A percentile compares a stretch with the other conserved stretches of the same genome.
These are phyloP conservation scores for Lycia hirtaria DNA, from an alignment of 2,888 invertebrate genomes.

Conservation along the genomic window DNA sequence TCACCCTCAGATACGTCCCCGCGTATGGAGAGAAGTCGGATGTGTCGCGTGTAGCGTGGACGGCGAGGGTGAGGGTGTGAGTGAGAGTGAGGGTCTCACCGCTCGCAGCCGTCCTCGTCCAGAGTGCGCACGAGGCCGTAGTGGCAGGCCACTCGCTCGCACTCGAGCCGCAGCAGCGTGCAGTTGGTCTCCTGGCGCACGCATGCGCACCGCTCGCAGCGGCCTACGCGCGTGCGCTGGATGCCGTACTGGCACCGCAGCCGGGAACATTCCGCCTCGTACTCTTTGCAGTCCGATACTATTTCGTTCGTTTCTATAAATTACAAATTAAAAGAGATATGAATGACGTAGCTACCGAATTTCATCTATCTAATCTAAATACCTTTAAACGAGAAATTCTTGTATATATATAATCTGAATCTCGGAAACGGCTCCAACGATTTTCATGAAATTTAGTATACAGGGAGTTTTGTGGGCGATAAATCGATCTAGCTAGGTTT, in stretches of 20 bases:
- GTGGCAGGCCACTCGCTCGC: conserved; percentile 87
- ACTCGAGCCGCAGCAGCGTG: conserved; percentile 84
- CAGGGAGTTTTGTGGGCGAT: no score
- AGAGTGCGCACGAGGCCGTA: conserved; percentile 86
- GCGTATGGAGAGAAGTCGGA: no score
- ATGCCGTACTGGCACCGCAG: conserved; percentile 90
- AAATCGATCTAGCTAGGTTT: no score
- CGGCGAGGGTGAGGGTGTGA: no score
- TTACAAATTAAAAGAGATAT: not conserved
- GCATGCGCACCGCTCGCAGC: conserved; percentile 89
- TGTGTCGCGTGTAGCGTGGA: no score
- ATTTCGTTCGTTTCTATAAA: conserved; percentile 39
- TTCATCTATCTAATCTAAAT: no score
- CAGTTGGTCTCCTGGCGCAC: conserved; percentile 78
- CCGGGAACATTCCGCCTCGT: conserved; percentile 85
- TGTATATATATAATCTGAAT: no score
- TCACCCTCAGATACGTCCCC: no score
- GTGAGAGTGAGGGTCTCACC: conserved; percentile 44
- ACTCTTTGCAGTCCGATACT: conserved; percentile 43
- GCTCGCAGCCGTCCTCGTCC: conserved; percentile 61
- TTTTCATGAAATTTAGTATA: no score
- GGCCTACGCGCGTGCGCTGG: conserved; percentile 78
- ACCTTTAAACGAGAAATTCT: no score
- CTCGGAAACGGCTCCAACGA: no score
- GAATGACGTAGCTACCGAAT: no score